A percentile compares a stretch with the other conserved stretches of the same genome.
Evolutionary conservation across 2,888 invertebrate genomes (phyloP).

Genomic region (Notodonta dromedarius): DNA sequence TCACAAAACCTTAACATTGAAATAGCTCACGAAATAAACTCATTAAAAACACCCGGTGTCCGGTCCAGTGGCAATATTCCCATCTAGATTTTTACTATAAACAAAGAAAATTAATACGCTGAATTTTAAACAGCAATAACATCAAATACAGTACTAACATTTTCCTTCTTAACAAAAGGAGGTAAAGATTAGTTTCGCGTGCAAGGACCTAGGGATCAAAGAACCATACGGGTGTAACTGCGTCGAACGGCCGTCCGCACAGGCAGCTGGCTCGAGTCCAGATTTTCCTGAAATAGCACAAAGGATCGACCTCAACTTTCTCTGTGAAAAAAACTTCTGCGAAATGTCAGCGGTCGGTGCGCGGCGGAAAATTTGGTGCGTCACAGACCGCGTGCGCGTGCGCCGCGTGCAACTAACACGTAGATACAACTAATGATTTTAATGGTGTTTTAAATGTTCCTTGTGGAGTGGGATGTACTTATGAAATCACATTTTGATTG

Average conservation of each 20-base stretch:
- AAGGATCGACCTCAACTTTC: conserved; percentile 77
- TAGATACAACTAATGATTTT: not conserved
- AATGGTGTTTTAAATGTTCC: not conserved
- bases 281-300: conserved; percentile 82
- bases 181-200: conserved; percentile 39
- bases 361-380: conserved; percentile 73
- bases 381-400: conserved; percentile 53
- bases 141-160: conserved; percentile 13
- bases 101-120: conserved; percentile 55
- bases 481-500: too few species aligned
- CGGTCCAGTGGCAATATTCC: conserved; percentile 38
- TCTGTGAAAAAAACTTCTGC: conserved; percentile 73
- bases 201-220: conserved; percentile 56
- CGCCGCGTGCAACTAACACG: conserved; percentile 12
- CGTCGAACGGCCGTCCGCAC: conserved; percentile 60
- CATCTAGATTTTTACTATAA: conserved; percentile 49
- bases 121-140: conserved; percentile 41
- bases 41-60: conserved; percentile 28
- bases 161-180: conserved; percentile 30
- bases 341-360: conserved; percentile 68
- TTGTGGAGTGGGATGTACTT: too few species aligned
- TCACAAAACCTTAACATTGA: conserved; percentile 31
- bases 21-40: conserved; percentile 24
- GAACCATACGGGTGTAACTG: conserved; percentile 64
- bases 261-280: conserved; percentile 72